Evolutionary conservation across 2,888 invertebrate species (phyloP), one percentile per base, ranked within the genome.

Genomic region (Dasysyrphus albostriatus): DNA sequence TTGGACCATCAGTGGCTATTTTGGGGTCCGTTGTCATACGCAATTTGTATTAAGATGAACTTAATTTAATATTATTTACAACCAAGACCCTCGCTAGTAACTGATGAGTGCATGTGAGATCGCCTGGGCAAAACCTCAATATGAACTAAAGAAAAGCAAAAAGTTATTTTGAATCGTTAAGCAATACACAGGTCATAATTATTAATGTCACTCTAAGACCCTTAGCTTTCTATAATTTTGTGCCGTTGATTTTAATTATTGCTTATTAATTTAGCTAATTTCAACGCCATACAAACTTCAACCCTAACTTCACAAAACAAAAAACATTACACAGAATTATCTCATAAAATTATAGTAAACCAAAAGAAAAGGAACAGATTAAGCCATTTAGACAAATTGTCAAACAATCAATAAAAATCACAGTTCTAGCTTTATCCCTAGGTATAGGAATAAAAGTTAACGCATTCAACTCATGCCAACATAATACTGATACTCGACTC

Each of bases 351-450:
- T 5, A 54, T 42, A 14, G 37, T 51, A 14, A 69, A 6, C 24
- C 51, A 54, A 42, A 42, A 51, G 3, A 54, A 39, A 54, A 16
- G 39, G 37, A 54, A 69, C 54, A 69, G 54, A 69, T 69, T 54
- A 69, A 69, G 69, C 69, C 29, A 39, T 69, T 61, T 69, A 54
- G 24, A 19, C 39, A 54, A 69, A 54, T 54, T 69, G 39, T 42
- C 69, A 54, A 39, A 54, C 39, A 69, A 69, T 54, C 69, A 39
- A 69, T 54, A 49, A 47, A 54, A 51, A 39, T 29, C n/a, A 51
- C 7, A 24, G 16, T 37, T 19, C 37, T 34, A 29, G 42, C n/a
- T 49, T 5, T 44, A 2, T 6, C 2, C 16, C 3, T 44, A 6
- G 37, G 3, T 24, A 69, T 54, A 6, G 37, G 3, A 37, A 69